Evolutionary conservation across 2,797 vertebrate genomes (phyloP), one percentile per base, ranked within the genome.

Genomic region (Odontamblyopus rebecca): DNA sequence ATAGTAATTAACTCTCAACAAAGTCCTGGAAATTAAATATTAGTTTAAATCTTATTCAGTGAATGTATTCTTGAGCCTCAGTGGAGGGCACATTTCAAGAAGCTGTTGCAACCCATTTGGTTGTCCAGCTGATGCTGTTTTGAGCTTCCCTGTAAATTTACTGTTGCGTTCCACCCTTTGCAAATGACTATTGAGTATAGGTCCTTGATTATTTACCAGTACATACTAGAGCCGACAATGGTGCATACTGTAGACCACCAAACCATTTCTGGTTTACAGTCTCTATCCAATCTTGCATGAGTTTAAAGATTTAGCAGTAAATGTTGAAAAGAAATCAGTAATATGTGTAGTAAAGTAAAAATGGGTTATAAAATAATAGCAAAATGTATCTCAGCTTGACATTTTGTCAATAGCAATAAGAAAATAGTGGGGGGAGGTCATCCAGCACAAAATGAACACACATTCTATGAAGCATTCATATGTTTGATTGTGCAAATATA

Each of bases 181-280:
- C 61, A 69, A 71, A 78, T 62, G 8, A n/a, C 56, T 69, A 15
- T 7, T 53, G 30, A 62, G 29, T 61, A 48, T 41, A 73, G 8
- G 13, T 35, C 9, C 23, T 16, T 27, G 12, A 72, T 54, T 67
- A 74, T 78, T 73, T 81, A 30, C 23, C 23, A 23, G 23, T 23
- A 23, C 70, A 68, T 56, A 19, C 7, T 35, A 27, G 59, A 61
- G 38, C 71, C 26, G 5, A 41, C n/a, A 69, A 26, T 27, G 7
- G n/a, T 56, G 54, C 23, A 48, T 16, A 27, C 19, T 65, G 18
- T 23, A 48, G 27, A 67, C 30, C n/a, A 29, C 13, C 26, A 35
- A n/a, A 50, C 9, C 23, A 26, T 26, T 23, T 48, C 19, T 29
- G n/a, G 41, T 27, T 65, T 48, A n/a, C 61, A 63, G 13, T 60